Base-by-base conservation (phyloP, 92 coral and sea anemone genomes). In the Hydrozoanthus gracilis region DNA sequence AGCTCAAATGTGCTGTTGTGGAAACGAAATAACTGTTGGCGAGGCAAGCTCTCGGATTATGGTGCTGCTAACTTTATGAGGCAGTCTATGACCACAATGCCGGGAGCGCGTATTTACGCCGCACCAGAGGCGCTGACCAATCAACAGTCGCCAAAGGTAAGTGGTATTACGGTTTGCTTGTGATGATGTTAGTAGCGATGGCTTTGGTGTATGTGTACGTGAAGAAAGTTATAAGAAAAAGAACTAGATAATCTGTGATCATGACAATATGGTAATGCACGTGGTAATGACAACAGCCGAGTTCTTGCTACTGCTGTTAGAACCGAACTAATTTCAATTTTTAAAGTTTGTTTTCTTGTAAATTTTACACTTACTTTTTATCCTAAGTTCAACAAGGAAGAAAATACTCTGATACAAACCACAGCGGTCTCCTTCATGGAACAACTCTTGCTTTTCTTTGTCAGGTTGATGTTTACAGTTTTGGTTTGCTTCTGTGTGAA, bases 21-120 rank as follows among this genome's bases (percentile, higher is more conserved):
- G 99, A 93, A 91, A 86, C 98, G 98, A 2, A 95, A 92, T 47
- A 88, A 93, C 51, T 78, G 90, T 55, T 96, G 96, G 96, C 90
- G 96, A 35, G 99, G 97, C 12, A 96, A 96, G 88, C 86, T 96
- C 78, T 96, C 99, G 4, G 99, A 96, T 58, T 96, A 96, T 69
- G 99, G 99, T 50, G 98, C 99, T 10, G 99, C 98, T 4, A 96
- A 96, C 83, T 96, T 96, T 85, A 92, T 96, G 96, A 93, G 99
- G 17, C 98, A 96, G 67, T 93, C 72, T 92, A 96, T 95, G 98
- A 96, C 98, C 67, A 92, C 83, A 27, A 95, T 91, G 83, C 99
- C 99, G 46, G 99, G 99, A 8, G 98, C 98, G n/a, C 83, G 94
- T 50, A 96, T 95, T 73, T 96, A 96, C 61, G 99, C 99, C 16